A percentile compares a stretch with the other conserved stretches of the same genome.
Conservation (phyloP, 2,113 vertebrate genomes). For the Gorsachius goisagi region DNA sequence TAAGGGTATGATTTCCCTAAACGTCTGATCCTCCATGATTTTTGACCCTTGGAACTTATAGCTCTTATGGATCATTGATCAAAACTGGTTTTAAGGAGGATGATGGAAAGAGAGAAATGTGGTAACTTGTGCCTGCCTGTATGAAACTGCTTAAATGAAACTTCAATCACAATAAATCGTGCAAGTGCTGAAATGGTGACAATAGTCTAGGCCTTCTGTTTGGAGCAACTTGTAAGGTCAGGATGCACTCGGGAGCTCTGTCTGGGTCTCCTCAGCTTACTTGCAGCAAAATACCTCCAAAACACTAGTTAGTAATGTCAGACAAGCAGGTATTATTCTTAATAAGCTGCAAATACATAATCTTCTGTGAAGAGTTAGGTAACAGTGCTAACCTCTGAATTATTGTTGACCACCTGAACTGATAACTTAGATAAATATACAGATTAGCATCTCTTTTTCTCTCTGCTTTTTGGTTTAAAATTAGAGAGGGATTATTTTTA, state of each 20-base stretch:
- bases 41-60: background rate
- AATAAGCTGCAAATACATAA: background rate
- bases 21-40: background rate
- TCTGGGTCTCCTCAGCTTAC: background rate
- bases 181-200: background rate
- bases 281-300: background rate
- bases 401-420: background rate
- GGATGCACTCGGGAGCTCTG: background rate
- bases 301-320: background rate
- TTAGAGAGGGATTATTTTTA: background rate
- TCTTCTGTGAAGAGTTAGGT: background rate
- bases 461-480: background rate
- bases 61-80: background rate
- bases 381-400: background rate
- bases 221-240: background rate
- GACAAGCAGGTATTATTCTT: background rate
- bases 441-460: background rate
- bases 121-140: background rate
- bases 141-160: background rate
- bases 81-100: background rate
- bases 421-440: background rate
- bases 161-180: accelerated
- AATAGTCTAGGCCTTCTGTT: background rate
- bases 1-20: background rate
- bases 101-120: background rate